These are phyloP conservation scores for Ostrea denselamellosa DNA, from an alignment of 1,140 invertebrate genomes.

Conservation along the genomic window DNA sequence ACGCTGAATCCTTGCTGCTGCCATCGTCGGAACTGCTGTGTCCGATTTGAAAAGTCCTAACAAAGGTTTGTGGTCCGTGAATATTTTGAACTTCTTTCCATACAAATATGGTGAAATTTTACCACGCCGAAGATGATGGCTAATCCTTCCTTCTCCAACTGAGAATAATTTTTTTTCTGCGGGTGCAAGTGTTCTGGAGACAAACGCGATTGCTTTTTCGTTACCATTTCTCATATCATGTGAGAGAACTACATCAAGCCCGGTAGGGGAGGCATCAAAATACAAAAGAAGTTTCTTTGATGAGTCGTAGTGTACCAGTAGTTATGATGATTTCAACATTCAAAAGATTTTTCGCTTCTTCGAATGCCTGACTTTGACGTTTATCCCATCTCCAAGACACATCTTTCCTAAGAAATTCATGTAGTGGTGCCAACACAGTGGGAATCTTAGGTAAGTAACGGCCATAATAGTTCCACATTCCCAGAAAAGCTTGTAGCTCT, in stretches of 20 bases:
- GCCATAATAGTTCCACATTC: conserved; percentile 63
- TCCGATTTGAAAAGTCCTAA: too few relatives aligned
- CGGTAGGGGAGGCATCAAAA: conserved; percentile 80
- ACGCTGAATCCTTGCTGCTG: conserved; percentile 73
- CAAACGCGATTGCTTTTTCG: conserved; percentile 78
- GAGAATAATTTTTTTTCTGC: conserved; percentile 80
- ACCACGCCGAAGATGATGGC: conserved; percentile 64
- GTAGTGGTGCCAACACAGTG: conserved; percentile 38
- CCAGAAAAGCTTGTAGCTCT: conserved; percentile 49
- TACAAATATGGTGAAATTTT: conserved; percentile 81
- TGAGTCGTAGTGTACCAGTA: too few relatives aligned
- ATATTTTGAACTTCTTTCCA: conserved; percentile 71
- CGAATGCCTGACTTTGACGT: too few relatives aligned
- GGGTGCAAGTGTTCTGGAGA: conserved; percentile 75
- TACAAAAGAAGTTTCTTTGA: conserved; percentile 76
- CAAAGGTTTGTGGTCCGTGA: conserved; percentile 69
- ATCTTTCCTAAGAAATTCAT: conserved; percentile 76
- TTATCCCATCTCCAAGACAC: too few relatives aligned
- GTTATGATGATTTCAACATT: too few relatives aligned
- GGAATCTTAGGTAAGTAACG: conserved; percentile 48
- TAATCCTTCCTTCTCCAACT: too few relatives aligned
- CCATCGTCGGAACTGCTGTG: conserved; percentile 65
- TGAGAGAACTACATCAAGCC: conserved; percentile 79
- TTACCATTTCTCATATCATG: conserved; percentile 76
- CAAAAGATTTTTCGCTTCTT: too few relatives aligned